These are phyloP conservation scores for Lasioglossum villosulum DNA, from an alignment of 2,888 invertebrate genomes.

Conservation along the genomic window DNA sequence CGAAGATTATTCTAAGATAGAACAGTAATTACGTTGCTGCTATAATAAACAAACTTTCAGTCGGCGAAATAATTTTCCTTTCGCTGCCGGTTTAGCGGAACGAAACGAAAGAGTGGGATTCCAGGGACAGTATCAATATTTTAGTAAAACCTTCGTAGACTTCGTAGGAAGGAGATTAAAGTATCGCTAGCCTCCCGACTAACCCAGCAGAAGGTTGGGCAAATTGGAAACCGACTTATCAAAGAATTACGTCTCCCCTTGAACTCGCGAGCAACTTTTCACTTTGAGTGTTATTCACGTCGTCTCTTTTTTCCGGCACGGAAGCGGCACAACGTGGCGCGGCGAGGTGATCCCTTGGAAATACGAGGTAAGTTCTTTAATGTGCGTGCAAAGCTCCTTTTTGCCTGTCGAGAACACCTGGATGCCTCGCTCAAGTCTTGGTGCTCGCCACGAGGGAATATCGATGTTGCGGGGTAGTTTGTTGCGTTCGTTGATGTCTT, in stretches of 20 bases:
- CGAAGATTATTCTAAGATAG: too few relatives aligned
- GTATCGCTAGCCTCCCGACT: not conserved
- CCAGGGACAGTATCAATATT: not conserved
- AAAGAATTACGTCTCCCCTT: not conserved
- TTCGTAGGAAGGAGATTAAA: not conserved
- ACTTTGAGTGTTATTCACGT: not conserved
- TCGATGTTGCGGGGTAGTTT: not conserved
- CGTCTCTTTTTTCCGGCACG: not conserved
- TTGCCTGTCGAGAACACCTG: not conserved
- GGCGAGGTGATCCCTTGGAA: too few relatives aligned
- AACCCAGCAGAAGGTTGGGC: not conserved
- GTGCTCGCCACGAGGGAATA: not conserved
- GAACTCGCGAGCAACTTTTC: not conserved
- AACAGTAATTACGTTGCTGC: not conserved
- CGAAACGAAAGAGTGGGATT: not conserved
- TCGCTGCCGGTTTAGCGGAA: not conserved
- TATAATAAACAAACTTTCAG: not conserved
- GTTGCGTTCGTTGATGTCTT: not conserved
- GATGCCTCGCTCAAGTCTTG: too few relatives aligned
- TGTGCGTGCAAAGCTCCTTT: not conserved
- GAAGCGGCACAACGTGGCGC: too few relatives aligned
- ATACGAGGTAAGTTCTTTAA: not conserved
- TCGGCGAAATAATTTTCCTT: not conserved
- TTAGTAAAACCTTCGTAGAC: not conserved
- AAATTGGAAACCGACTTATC: not conserved